These are phyloP conservation scores for Volucella bombylans DNA, from an alignment of 2,888 invertebrate genomes.

Conservation along the genomic window DNA sequence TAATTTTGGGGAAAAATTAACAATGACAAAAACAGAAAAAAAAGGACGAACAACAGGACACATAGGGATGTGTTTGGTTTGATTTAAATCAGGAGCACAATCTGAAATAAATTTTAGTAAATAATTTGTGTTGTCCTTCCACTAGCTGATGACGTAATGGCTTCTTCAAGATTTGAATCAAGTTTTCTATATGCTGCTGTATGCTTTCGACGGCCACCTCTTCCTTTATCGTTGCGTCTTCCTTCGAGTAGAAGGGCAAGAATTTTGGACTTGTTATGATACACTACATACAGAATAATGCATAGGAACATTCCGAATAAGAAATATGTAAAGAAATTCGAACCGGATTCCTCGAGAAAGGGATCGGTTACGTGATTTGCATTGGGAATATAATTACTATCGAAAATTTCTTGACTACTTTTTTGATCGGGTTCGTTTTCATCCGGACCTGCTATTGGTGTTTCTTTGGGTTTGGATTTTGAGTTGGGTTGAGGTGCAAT, in stretches of 20 bases:
- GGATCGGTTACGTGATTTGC: constrained; percentile 63
- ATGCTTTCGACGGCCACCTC: constrained; percentile 83
- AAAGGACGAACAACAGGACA: constrained; percentile 12
- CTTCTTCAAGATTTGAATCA: constrained; percentile 87
- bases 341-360: constrained; percentile 83
- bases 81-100: constrained; percentile 25
- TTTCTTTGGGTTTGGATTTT: constrained; percentile 4
- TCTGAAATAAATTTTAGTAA: constrained; percentile 66
- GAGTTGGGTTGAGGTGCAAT: neutral
- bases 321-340: constrained; percentile 88
- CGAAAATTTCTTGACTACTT: constrained; percentile 45
- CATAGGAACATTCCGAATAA: constrained; percentile 85
- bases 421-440: constrained; percentile 43
- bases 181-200: constrained; percentile 86
- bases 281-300: constrained; percentile 85
- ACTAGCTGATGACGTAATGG: constrained; percentile 84
- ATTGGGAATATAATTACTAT: constrained; percentile 6
- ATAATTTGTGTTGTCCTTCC: constrained; percentile 76
- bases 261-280: constrained; percentile 88
- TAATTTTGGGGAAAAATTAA: constrained; percentile 30
- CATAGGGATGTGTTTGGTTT: constrained; percentile 16
- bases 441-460: constrained; percentile 24
- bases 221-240: constrained; percentile 77
- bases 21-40: constrained; percentile 35
- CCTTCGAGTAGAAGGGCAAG: constrained; percentile 87